Evolutionary conservation across 2,113 vertebrate genomes (phyloP), one percentile per base, ranked within the genome.

Genomic region (Brachirus orientalis): DNA sequence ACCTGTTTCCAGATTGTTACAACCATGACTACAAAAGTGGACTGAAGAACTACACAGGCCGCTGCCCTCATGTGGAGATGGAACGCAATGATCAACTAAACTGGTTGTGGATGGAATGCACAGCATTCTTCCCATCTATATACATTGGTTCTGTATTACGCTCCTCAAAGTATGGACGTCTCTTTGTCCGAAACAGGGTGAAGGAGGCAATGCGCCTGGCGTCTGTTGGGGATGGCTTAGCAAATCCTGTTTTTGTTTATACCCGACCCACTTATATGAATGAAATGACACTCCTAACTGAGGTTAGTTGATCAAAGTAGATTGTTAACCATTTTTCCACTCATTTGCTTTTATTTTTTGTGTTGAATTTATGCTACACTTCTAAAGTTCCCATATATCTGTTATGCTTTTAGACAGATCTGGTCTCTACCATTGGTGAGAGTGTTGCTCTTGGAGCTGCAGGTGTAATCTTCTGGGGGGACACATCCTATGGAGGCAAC

Each of bases 1-100:
- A 95, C 74, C 85, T 95, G 57, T 95, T 95, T 82, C 94, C 94
- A 1, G 94, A 95, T 69, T 95, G 94, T 77, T 95, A 95, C 75
- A 95, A 95, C 85, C 93, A 95, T 18, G 82, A 94, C 70, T 95
- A 95, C 84, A 88, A 64, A 73, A 82, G n/a, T 8, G 82, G 65
- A 17, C 75, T 91, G 63, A 64, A 83, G 16, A 88, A 84, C 79
- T 95, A 94, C 86, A 92, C 91, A 0, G 94, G 94, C 9, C 90
- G 60, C 44, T 95, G 94, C 58, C 94, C 94, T 0, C 17, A 9
- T 0, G 12, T 92, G 59, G 94, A 95, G 66, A 33, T 87, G 48
- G 2, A 8, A 1, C 92, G 94, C 8, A 95, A 95, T 8, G 56
- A 95, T 65, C 79, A 93, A 14, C 92, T 95, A 0, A 88, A 84